These are phyloP conservation scores for Diadromus collaris DNA, from an alignment of 2,888 invertebrate species.

Conservation along the genomic window DNA sequence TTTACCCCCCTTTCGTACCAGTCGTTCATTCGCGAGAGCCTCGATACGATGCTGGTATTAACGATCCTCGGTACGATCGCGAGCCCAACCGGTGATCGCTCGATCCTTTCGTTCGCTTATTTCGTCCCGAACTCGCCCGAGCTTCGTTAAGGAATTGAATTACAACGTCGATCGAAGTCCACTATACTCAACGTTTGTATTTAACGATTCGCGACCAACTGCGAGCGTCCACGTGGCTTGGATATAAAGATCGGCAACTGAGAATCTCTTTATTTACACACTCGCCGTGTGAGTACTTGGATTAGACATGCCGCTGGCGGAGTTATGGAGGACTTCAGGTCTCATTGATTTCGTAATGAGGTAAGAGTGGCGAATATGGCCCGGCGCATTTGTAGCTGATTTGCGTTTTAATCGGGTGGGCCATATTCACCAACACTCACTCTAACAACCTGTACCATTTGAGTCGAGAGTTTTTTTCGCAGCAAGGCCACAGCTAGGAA, in stretches of 20 bases:
- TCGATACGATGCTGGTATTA: slow-evolving; percentile 60
- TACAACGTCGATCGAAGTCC: slow-evolving; percentile 53
- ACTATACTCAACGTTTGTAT: slow-evolving; percentile 43
- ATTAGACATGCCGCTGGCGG: background rate
- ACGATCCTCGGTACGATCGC: slow-evolving; percentile 48
- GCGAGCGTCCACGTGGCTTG: background rate
- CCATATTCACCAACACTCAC: background rate
- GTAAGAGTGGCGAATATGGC: background rate
- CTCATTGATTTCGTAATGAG: background rate
- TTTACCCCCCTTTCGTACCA: background rate
- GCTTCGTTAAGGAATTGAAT: slow-evolving; percentile 61
- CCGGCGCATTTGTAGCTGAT: background rate
- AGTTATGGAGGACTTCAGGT: background rate
- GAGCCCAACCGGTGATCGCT: slow-evolving; percentile 43
- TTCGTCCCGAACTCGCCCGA: slow-evolving; percentile 18
- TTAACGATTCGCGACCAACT: slow-evolving; percentile 51
- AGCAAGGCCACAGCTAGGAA: background rate
- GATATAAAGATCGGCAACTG: background rate
- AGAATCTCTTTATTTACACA: slow-evolving; percentile 12
- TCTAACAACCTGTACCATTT: background rate
- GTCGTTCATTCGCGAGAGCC: slow-evolving; percentile 43
- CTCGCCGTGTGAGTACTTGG: background rate
- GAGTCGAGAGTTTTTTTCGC: background rate
- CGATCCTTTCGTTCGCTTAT: slow-evolving; percentile 46
- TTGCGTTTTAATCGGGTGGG: background rate